Conservation (phyloP, 2,888 invertebrate species). For the Folsomia manolachei region DNA sequence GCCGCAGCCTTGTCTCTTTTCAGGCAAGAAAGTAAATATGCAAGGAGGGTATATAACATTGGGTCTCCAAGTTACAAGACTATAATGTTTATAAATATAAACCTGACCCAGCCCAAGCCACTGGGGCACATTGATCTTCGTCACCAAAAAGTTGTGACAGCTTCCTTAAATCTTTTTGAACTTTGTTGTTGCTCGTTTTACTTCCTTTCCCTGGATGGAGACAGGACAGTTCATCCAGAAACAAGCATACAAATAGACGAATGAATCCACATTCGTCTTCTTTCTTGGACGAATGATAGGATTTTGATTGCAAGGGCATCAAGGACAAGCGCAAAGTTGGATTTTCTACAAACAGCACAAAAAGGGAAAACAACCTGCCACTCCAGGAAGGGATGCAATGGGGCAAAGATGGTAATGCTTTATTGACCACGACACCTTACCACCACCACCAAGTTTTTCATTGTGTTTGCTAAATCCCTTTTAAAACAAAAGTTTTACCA, state of each 20-base stretch:
- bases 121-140: conserved; percentile 7
- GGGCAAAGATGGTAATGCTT: too few species aligned
- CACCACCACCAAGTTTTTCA: too few species aligned
- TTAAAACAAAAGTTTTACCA: too few species aligned
- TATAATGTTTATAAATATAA: background rate
- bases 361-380: too few species aligned
- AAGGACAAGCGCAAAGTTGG: too few species aligned
- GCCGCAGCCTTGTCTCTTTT: too few species aligned
- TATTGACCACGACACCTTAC: too few species aligned
- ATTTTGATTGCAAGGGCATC: background rate
- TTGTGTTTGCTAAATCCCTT: too few species aligned
- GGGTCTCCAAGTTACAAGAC: background rate
- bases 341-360: too few species aligned
- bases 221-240: background rate
- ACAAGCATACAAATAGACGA: background rate
- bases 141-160: background rate
- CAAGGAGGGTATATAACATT: too few species aligned
- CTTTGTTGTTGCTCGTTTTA: background rate
- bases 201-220: background rate
- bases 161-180: conserved; percentile 4
- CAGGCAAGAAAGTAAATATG: too few species aligned
- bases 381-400: too few species aligned
- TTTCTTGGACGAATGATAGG: background rate
- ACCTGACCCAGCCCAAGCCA: background rate
- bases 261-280: background rate